Conservation (phyloP, 2,888 invertebrate species). For the Tuberolachnus salignus region DNA sequence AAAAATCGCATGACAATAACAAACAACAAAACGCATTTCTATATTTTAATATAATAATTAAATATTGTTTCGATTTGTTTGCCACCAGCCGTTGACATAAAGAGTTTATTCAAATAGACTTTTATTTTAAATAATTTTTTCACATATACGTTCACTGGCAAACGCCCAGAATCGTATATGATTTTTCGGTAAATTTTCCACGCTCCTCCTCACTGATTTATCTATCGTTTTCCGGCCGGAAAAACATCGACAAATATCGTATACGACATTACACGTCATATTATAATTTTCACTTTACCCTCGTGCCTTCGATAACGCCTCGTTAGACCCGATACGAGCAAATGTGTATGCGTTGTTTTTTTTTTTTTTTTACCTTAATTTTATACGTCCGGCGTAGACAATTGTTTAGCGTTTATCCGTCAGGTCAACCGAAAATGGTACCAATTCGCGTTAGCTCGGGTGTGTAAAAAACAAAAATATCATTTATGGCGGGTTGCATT, state of each 20-base stretch:
- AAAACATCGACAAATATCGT: neutral
- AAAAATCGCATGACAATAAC: too few relatives aligned
- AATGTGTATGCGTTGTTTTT: neutral
- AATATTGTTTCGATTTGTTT: too few relatives aligned
- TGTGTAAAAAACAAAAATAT: neutral
- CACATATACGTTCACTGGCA: too few relatives aligned
- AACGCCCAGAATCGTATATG: neutral
- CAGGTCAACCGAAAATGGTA: neutral
- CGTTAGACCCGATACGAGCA: neutral
- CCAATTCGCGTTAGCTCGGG: too few relatives aligned
- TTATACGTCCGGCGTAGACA: neutral
- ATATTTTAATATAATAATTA: too few relatives aligned
- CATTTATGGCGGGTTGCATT: too few relatives aligned
- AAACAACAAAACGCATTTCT: too few relatives aligned
- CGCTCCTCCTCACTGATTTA: neutral
- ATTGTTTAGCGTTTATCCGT: neutral
- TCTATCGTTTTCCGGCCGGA: too few relatives aligned
- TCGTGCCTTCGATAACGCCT: neutral
- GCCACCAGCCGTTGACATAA: too few relatives aligned
- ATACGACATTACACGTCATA: neutral
- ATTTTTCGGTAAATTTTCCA: constrained; percentile 2
- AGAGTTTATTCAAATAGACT: too few relatives aligned
- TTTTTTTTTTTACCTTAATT: constrained; percentile 1
- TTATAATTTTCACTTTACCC: neutral
- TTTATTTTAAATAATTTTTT: too few relatives aligned